Percentiles rank a stretch among this genome's conserved stretches.
phyloP scores from a whole-genome alignment of 2,797 vertebrate genomes.

The Poeciliopsis infans region DNA sequence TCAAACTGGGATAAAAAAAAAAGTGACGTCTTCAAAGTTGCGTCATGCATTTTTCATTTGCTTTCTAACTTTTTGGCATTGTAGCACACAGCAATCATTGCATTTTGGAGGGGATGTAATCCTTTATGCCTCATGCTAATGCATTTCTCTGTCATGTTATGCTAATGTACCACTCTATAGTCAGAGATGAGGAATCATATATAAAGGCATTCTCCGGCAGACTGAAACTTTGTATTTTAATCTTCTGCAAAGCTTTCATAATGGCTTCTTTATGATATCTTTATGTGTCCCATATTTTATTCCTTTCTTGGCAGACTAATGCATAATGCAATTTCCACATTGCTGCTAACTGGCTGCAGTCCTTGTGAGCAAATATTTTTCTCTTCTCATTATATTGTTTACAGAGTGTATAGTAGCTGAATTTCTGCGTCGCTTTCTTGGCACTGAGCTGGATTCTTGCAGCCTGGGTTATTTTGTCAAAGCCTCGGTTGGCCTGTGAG shows the following conservation, averaged over 20 bases:
- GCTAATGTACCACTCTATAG: slow-evolving; percentile 49
- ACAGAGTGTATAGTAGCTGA: neutral
- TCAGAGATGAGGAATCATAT: slow-evolving; percentile 37
- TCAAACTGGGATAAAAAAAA: slow-evolving; percentile 48
- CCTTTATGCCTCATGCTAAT: slow-evolving; percentile 66
- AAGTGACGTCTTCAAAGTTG: slow-evolving; percentile 60
- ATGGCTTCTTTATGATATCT: neutral
- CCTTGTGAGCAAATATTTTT: slow-evolving; percentile 3
- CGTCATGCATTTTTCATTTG: slow-evolving; percentile 70
- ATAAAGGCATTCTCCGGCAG: slow-evolving; percentile 1
- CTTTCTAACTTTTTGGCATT: slow-evolving; percentile 65
- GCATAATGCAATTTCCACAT: neutral
- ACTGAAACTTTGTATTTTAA: neutral
- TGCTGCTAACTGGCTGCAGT: neutral
- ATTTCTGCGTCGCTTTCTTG: slow-evolving; percentile 2
- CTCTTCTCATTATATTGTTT: slow-evolving; percentile 10
- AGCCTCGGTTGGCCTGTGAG: slow-evolving; percentile 2
- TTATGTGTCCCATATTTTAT: slow-evolving; percentile 3
- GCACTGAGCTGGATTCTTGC: slow-evolving; percentile 4
- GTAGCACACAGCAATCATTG: slow-evolving; percentile 34
- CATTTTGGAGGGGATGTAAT: slow-evolving; percentile 40
- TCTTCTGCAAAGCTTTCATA: slow-evolving; percentile 1
- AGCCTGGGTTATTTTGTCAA: slow-evolving; percentile 8
- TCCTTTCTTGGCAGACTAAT: slow-evolving; percentile 7
- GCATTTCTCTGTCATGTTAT: slow-evolving; percentile 51